Evolutionary conservation across 2,888 invertebrate genomes (phyloP), one percentile per base, ranked within the genome.

Genomic region (Caenorhabditis sp.): DNA sequence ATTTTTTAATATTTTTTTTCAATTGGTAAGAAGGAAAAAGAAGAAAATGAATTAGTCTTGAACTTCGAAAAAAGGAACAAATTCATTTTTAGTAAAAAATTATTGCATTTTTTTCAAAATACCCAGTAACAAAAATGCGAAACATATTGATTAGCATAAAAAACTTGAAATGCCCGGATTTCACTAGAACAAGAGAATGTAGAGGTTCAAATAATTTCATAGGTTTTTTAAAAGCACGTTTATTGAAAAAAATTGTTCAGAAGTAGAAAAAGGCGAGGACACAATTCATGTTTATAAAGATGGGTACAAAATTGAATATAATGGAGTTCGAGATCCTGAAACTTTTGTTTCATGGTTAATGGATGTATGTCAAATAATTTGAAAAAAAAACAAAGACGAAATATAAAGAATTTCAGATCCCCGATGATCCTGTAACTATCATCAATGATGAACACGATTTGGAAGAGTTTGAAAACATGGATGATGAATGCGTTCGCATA

Each of bases 271-370:
- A 74, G 90, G 89, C 58, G 90, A 90, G 62, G 91, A 91, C 77
- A 90, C 90, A 11, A 89, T 91, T 62, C 90, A 91, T 78, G 91
- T 91, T 24, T 91, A 91, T 83, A 90, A 91, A 76, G 91, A 91
- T 69, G 91, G 91, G 56, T 91, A 91, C 80, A 89, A 91, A 81
- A 91, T 91, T 51, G 91, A 92, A 64, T 91, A 91, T 87, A 89
- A 90, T 67, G 91, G 91, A 44, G 91, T 91, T 65, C 83, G 91
- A 15, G 92, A 91, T 79, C 91, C 91, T 35, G 91, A 91, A 70
- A 90, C 90, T 2, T 91, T 91, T 70, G 91, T 92, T 22, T 88
- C 88, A 15, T 91, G 91, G 91, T 83, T 91, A n/a, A 91, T 91
- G 92, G 92, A 91, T 86, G 91, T 91, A 60, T 15, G 71, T 8